These are phyloP conservation scores for Tillus elongatus DNA, from an alignment of 2,888 invertebrate genomes.

Conservation along the genomic window DNA sequence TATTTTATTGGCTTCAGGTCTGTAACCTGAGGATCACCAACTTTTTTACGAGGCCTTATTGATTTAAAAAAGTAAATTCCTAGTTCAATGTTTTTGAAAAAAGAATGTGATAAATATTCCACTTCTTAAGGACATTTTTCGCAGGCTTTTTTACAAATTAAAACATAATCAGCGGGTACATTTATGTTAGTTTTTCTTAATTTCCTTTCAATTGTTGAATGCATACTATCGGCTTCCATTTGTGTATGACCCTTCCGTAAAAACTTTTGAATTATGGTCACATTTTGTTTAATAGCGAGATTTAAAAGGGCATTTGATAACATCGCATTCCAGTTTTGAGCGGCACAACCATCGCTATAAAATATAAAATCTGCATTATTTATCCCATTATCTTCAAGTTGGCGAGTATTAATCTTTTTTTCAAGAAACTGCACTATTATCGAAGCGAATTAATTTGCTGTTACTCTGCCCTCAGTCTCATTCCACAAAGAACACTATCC, in stretches of 20 bases:
- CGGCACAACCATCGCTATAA: slow-evolving; percentile 10
- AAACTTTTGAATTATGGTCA: slow-evolving; percentile 16
- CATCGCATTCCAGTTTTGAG: slow-evolving; percentile 11
- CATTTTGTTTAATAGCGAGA: slow-evolving; percentile 12
- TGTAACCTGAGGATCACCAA: slow-evolving; percentile 16
- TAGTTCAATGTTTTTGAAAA: slow-evolving; percentile 15
- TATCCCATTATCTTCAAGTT: not conserved
- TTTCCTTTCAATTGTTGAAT: slow-evolving; percentile 17
- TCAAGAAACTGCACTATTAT: slow-evolving; percentile 3
- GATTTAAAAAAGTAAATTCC: slow-evolving; percentile 11
- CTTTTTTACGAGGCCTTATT: slow-evolving; percentile 15
- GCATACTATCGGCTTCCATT: slow-evolving; percentile 20
- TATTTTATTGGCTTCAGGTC: slow-evolving; percentile 15
- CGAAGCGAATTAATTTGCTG: slow-evolving; percentile 13
- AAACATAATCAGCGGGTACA: slow-evolving; percentile 19
- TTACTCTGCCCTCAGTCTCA: slow-evolving; percentile 15
- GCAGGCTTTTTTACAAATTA: slow-evolving; percentile 16
- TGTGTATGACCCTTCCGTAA: slow-evolving; percentile 20
- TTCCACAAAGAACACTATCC: slow-evolving; percentile 18
- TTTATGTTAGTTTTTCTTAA: slow-evolving; percentile 16
- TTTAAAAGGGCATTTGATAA: slow-evolving; percentile 16
- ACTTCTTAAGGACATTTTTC: slow-evolving; percentile 18
- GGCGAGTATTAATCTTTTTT: not conserved
- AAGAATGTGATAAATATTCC: slow-evolving; percentile 13
- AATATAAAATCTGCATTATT: not conserved